These are phyloP conservation scores for Catocala sponsa DNA, from an alignment of 2,888 invertebrate genomes.

Conservation along the genomic window DNA sequence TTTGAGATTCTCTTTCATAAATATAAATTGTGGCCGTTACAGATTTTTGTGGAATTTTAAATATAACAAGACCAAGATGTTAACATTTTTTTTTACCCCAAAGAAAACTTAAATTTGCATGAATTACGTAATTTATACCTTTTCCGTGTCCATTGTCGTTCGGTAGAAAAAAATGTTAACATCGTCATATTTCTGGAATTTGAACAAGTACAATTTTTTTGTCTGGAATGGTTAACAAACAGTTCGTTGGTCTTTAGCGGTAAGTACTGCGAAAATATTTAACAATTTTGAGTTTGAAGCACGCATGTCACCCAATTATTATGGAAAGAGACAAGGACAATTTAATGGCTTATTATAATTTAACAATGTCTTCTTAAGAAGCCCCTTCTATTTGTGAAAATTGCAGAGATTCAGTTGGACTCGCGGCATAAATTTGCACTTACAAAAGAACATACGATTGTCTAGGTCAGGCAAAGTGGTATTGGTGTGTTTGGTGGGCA, in stretches of 20 bases:
- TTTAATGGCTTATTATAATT: no score
- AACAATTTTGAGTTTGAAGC: no score
- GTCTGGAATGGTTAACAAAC: not conserved
- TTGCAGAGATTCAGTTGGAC: no score
- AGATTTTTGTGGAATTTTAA: conserved; percentile 69
- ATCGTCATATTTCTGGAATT: not conserved
- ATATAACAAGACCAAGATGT: conserved; percentile 48
- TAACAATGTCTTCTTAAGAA: no score
- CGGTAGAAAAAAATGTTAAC: conserved; percentile 11
- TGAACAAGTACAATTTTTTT: conserved; percentile 14
- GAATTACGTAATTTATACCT: conserved; percentile 74
- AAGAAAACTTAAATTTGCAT: conserved; percentile 69
- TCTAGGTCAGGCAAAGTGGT: no score
- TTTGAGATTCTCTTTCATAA: conserved; percentile 62
- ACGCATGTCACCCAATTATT: no score
- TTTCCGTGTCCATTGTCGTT: conserved; percentile 61
- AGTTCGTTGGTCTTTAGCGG: not conserved
- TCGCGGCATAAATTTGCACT: no score
- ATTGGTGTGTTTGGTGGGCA: no score
- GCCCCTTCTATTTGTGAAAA: no score
- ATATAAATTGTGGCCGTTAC: conserved; percentile 60
- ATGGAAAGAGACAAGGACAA: no score
- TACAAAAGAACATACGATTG: no score
- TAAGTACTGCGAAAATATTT: not conserved
- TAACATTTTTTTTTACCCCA: conserved; percentile 45